Percentiles rank a stretch among this genome's conserved stretches.
Evolutionary conservation across 1,140 invertebrate genomes (phyloP).

Genomic region (Lucilia cuprina): DNA sequence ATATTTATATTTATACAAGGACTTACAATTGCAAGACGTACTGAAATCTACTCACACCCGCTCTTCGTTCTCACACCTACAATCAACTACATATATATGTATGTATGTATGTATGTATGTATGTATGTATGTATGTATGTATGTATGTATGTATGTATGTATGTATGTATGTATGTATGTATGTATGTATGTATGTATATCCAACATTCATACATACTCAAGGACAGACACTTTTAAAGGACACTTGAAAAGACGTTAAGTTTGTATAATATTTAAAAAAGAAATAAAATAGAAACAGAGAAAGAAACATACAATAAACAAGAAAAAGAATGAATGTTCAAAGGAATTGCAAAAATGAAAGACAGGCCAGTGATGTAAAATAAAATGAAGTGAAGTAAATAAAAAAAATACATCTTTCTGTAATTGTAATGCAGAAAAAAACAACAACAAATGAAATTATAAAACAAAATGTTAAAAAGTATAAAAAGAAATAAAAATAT

Average conservation of each 20-base stretch:
- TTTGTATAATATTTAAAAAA: background rate
- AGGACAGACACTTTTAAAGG: background rate
- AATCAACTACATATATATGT: background rate
- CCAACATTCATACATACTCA: background rate
- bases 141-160: no score
- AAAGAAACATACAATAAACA: background rate
- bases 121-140: no score
- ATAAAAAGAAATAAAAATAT: background rate
- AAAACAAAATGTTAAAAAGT: background rate
- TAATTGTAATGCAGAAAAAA: no score
- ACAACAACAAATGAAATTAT: constrained; percentile 23
- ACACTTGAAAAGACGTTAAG: constrained; percentile 5
- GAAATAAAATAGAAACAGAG: background rate
- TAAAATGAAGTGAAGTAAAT: background rate
- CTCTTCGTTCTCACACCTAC: no score
- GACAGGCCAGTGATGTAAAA: background rate
- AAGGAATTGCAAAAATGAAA: background rate
- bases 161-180: no score
- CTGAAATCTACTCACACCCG: no score
- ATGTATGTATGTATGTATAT: no score
- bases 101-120: no score
- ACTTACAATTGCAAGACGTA: background rate
- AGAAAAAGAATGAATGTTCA: constrained; percentile 13
- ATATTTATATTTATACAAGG: constrained; percentile 2
- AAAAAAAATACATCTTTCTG: background rate